Base-by-base conservation (phyloP, 2,113 vertebrate genomes). In the Dolichotis patagonum region DNA sequence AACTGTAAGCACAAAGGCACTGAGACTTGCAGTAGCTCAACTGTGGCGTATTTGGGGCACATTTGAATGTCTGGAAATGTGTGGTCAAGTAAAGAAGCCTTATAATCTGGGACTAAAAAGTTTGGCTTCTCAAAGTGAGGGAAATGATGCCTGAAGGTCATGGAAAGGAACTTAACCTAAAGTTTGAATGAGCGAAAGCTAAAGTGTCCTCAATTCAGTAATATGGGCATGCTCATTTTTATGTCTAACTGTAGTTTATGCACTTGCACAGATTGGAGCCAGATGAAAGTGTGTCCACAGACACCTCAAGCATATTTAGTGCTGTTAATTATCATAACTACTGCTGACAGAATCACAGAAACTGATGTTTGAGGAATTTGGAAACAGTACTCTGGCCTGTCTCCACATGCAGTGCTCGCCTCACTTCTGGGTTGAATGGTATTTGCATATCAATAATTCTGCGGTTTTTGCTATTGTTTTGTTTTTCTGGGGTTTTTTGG, bases 1-100 rank as follows among this genome's bases (percentile, higher is more conserved):
- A 92, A 60, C 24, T 35, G 0, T n/a, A n/a, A 30, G 4, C 32
- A 32, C 9, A 54, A 96, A 84, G 22, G 9, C 10, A 24, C 11
- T 82, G 20, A 63, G 65, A 26, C 22, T 14, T n/a, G 22, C 71
- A 22, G 5, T 30, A 11, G 0, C 0, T 13, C 26, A 19, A 1
- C 14, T 0, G 0, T 71, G 43, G 26, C 73, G 11, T 65, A 2
- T 14, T 4, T 12, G 17, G 30, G 63, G n/a, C n/a, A n/a, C 12
- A 6, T 14, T 11, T 24, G 4, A 69, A 12, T 58, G 24, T n/a
- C 35, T 75, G n/a, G 35, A 77, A 28, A 63, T 2, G n/a, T 35
- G 7, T 32, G 32, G 11, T 32, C 4, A 3, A 2, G 6, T 7
- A 2, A 46, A 35, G 5, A 82, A 71, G 60, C 28, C 1, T 7